These are phyloP conservation scores for Pangasius macronema DNA, from an alignment of 2,797 vertebrate genomes.

Conservation along the genomic window DNA sequence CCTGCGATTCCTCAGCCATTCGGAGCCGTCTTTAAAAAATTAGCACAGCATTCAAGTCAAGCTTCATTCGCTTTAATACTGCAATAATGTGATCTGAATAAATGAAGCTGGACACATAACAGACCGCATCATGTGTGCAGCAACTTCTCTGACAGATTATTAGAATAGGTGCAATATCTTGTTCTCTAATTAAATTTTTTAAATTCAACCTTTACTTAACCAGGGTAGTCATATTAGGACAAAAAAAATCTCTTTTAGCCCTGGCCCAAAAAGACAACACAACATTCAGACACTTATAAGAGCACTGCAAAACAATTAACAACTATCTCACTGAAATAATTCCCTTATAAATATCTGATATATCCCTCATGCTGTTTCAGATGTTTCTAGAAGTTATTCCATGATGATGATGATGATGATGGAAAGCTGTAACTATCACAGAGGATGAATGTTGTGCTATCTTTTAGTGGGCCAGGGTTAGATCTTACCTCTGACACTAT, in stretches of 20 bases:
- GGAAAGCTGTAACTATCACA: background rate
- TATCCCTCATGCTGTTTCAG: background rate
- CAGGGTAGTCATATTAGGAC: background rate
- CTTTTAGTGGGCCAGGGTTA: background rate
- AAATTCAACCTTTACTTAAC: background rate
- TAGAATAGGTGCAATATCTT: background rate
- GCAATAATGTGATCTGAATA: background rate
- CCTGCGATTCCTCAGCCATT: slow-evolving; percentile 5
- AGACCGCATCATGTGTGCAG: no score
- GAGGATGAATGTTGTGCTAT: background rate
- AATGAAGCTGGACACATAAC: background rate
- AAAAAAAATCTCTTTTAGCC: background rate
- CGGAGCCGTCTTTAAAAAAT: background rate
- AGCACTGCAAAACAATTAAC: background rate
- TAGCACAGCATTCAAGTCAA: background rate
- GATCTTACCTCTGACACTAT: no score
- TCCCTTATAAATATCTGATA: background rate
- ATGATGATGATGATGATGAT: no score
- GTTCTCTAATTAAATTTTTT: background rate
- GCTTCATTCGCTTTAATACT: background rate
- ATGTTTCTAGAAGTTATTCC: background rate
- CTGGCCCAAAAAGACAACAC: background rate
- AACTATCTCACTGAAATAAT: background rate
- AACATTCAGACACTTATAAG: background rate
- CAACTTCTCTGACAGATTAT: background rate